Evolutionary conservation across 2,888 invertebrate species (phyloP).

Genomic region (Gnatocerus cornutus): DNA sequence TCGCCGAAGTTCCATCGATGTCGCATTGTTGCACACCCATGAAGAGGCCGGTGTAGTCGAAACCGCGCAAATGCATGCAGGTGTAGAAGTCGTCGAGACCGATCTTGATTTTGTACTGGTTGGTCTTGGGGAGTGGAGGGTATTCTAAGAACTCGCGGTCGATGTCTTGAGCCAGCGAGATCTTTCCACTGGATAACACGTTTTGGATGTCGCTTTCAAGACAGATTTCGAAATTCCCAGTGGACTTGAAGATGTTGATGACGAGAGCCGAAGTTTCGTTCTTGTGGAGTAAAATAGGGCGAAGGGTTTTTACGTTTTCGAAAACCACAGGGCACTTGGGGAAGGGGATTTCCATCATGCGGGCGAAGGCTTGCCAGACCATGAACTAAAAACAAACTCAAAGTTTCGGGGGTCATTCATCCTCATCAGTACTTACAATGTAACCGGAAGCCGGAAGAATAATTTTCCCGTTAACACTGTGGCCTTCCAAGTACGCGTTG

Average conservation of each 20-base stretch:
- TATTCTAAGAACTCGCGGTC: conserved; percentile 12
- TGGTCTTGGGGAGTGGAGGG: background rate
- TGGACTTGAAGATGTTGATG: conserved; percentile 58
- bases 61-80: conserved; percentile 73
- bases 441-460: conserved; percentile 78
- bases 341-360: conserved; percentile 64
- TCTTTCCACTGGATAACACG: conserved; percentile 71
- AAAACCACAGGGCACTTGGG: conserved; percentile 73
- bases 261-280: conserved; percentile 63
- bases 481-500: conserved; percentile 53
- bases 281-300: conserved; percentile 74
- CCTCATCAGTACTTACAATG: conserved; percentile 63
- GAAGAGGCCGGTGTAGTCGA: conserved; percentile 73
- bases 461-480: conserved; percentile 61
- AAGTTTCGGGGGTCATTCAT: too few species aligned
- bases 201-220: conserved; percentile 74
- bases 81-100: conserved; percentile 66
- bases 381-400: conserved; percentile 60
- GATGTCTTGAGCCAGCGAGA: conserved; percentile 73
- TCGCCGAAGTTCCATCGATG: conserved; percentile 67
- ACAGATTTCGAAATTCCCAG: conserved; percentile 61
- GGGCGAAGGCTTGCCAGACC: conserved; percentile 74
- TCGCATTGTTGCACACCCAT: conserved; percentile 72
- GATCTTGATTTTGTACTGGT: conserved; percentile 40
- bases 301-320: conserved; percentile 74